Percentiles rank a stretch among this genome's conserved stretches.
Conservation (phyloP, 2,888 invertebrate species). For the Baronia brevicornis region DNA sequence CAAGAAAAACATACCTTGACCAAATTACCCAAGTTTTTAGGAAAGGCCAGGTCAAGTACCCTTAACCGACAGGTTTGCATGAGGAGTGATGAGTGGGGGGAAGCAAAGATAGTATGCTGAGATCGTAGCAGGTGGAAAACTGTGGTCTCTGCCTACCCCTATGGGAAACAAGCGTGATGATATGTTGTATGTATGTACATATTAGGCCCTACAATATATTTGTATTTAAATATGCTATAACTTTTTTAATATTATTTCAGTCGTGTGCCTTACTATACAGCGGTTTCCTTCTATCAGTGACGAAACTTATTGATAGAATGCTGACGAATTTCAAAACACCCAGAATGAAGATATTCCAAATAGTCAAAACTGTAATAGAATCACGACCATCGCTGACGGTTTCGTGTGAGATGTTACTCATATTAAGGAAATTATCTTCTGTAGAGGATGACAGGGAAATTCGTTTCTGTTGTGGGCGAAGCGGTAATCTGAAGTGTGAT, state of each 20-base stretch:
- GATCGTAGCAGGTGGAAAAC: too few species aligned
- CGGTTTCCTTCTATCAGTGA: conserved; percentile 21
- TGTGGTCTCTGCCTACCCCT: too few species aligned
- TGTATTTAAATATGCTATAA: background rate
- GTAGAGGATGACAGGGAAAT: conserved; percentile 23
- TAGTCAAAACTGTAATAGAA: conserved; percentile 34
- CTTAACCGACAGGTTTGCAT: too few species aligned
- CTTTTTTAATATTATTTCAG: conserved; percentile 38
- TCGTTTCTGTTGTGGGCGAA: conserved; percentile 33
- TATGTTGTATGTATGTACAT: too few species aligned
- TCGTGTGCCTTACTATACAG: conserved; percentile 40
- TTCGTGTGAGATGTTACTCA: conserved; percentile 27
- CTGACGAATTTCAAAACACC: conserved; percentile 10
- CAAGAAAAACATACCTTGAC: too few species aligned
- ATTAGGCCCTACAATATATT: background rate
- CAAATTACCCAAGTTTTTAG: too few species aligned
- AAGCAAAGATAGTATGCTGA: too few species aligned
- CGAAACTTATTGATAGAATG: conserved; percentile 15
- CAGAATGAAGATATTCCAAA: conserved; percentile 21
- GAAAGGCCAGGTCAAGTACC: too few species aligned
- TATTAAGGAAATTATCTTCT: conserved; percentile 26
- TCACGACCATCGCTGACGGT: conserved; percentile 46
- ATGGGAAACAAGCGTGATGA: too few species aligned
- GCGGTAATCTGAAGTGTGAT: conserved; percentile 47
- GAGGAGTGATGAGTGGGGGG: too few species aligned